phyloP scores from a whole-genome alignment of 2,797 vertebrate species.

The Ataeniobius toweri region DNA sequence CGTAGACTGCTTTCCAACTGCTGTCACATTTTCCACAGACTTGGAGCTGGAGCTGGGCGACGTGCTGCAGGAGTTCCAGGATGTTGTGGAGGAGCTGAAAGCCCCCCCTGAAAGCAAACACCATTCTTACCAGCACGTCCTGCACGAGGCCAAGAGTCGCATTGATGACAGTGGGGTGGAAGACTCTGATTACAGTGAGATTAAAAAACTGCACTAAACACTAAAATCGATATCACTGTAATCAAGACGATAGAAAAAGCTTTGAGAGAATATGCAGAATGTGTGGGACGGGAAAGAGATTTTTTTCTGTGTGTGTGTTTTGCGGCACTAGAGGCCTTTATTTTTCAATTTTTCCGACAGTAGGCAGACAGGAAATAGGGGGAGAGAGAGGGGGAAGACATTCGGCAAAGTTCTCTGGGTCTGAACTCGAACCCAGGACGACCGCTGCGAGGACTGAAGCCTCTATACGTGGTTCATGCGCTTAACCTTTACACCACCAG shows the following conservation, averaged over 20 bases:
- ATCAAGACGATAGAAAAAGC: slow-evolving; percentile 12
- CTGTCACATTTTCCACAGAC: slow-evolving; percentile 73
- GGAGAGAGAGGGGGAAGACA: too few relatives aligned
- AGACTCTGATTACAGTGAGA: slow-evolving; percentile 79
- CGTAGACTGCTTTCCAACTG: slow-evolving; percentile 40
- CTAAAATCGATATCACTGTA: background rate
- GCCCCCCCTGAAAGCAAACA: slow-evolving; percentile 59
- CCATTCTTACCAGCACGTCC: slow-evolving; percentile 60
- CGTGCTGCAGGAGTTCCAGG: slow-evolving; percentile 81
- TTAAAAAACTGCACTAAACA: background rate
- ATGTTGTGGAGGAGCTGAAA: slow-evolving; percentile 79
- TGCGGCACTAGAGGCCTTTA: too few relatives aligned
- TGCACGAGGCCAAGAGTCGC: slow-evolving; percentile 69
- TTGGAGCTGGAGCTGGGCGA: slow-evolving; percentile 77
- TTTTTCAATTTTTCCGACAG: too few relatives aligned
- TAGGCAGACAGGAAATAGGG: too few relatives aligned
- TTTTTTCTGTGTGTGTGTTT: too few relatives aligned
- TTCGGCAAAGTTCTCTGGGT: too few relatives aligned
- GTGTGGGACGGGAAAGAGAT: background rate
- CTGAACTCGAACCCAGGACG: too few relatives aligned
- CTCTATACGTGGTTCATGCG: too few relatives aligned
- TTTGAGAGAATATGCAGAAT: background rate
- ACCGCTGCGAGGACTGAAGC: too few relatives aligned
- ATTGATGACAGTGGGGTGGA: slow-evolving; percentile 75
- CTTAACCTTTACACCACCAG: too few relatives aligned